phyloP scores from a whole-genome alignment of 1,140 invertebrate genomes.

The Drosophila ficusphila region DNA sequence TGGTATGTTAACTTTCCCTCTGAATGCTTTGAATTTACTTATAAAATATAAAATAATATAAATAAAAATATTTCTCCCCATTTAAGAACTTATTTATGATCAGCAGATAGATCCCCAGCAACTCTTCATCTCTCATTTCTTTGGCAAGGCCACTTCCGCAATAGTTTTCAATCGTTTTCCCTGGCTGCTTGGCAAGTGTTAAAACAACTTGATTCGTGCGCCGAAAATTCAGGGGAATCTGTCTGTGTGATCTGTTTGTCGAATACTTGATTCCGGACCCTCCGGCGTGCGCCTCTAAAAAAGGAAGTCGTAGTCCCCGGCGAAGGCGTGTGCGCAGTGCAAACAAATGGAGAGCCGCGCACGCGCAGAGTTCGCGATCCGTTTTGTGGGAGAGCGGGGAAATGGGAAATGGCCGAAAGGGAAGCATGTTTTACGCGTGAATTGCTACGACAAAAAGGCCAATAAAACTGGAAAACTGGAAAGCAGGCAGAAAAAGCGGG shows the following conservation, averaged over 20 bases:
- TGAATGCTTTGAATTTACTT: too few relatives aligned
- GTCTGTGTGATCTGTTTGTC: constrained; percentile 48
- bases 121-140: too few relatives aligned
- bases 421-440: constrained; percentile 73
- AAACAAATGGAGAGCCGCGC: constrained; percentile 57
- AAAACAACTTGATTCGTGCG: constrained; percentile 10
- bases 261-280: constrained; percentile 7
- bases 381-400: constrained; percentile 15
- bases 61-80: too few relatives aligned
- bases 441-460: constrained; percentile 70
- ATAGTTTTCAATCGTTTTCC: not conserved
- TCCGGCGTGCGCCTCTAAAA: constrained; percentile 26
- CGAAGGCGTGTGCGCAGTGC: constrained; percentile 36
- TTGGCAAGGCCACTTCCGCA: not conserved
- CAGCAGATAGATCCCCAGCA: too few relatives aligned
- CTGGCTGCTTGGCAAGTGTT: constrained; percentile 4
- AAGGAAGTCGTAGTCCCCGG: not conserved
- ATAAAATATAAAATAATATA: not conserved
- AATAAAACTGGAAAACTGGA: constrained; percentile 47
- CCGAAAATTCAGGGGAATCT: constrained; percentile 38
- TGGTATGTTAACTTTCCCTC: too few relatives aligned
- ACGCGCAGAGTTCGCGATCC: constrained; percentile 31
- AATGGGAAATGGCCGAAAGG: constrained; percentile 9
- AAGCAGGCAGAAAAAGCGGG: constrained; percentile 52
- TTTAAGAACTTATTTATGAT: too few relatives aligned